Percentiles rank a stretch among this genome's conserved stretches.
Evolutionary conservation across 2,113 vertebrate species (phyloP).

Genomic region (Ophthalmolycus amberensis): DNA sequence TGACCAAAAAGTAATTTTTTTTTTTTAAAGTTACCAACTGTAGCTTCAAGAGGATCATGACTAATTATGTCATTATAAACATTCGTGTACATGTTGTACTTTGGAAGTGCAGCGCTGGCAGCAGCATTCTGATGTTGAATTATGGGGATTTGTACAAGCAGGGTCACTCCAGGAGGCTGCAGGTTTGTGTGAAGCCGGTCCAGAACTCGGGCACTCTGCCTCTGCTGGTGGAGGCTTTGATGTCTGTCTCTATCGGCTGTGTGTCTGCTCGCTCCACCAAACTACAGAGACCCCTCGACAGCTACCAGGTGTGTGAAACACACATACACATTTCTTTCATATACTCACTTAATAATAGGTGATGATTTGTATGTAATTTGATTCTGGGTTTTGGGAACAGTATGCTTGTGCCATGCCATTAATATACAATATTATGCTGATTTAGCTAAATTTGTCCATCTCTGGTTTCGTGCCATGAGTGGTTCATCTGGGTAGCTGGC

Average conservation of each 20-base stretch:
- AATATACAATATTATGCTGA: conserved; percentile 32
- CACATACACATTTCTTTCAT: neutral
- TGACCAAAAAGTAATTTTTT: neutral
- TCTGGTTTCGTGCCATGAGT: conserved; percentile 36
- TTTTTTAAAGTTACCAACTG: neutral
- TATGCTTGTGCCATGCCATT: conserved; percentile 14
- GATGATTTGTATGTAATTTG: neutral
- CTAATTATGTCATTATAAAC: conserved; percentile 3
- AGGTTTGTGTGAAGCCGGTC: conserved; percentile 92
- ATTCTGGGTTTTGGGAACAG: conserved; percentile 21
- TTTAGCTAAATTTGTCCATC: conserved; percentile 25
- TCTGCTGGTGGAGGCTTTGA: conserved; percentile 93
- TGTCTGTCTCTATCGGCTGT: conserved; percentile 93
- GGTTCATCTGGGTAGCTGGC: conserved; percentile 38
- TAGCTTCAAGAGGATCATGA: neutral
- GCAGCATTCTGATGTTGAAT: conserved; percentile 21
- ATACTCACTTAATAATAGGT: neutral
- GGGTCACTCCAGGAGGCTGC: conserved; percentile 96
- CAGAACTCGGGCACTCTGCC: conserved; percentile 95
- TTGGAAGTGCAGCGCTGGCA: neutral
- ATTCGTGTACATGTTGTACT: neutral
- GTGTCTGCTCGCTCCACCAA: conserved; percentile 93
- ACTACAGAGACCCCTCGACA: conserved; percentile 94
- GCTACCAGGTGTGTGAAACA: conserved; percentile 91
- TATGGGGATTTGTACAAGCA: conserved; percentile 64